These are phyloP conservation scores for Caenorhabditis remanei DNA, from an alignment of 1,140 invertebrate genomes.

Conservation along the genomic window DNA sequence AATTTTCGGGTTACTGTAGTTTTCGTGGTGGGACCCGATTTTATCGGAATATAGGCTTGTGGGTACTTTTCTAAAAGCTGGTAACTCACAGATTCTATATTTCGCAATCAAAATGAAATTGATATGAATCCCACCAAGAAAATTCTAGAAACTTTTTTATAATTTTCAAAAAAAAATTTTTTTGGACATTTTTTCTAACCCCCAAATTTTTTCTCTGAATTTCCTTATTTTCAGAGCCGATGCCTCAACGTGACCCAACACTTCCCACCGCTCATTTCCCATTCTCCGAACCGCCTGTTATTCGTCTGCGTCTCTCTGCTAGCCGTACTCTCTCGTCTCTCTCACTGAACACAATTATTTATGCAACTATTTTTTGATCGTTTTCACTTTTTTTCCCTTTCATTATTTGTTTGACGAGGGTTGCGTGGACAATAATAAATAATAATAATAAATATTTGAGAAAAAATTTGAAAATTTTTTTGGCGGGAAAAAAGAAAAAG, in stretches of 20 bases:
- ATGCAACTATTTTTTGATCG: constrained; percentile 37
- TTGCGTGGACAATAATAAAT: background rate
- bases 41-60: too few species aligned
- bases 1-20: too few species aligned
- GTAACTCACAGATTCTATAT: too few species aligned
- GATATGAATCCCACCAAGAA: too few species aligned
- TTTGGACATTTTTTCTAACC: background rate
- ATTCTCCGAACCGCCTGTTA: background rate
- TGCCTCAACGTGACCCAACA: constrained; percentile 57
- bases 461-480: background rate
- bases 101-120: too few species aligned
- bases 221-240: constrained; percentile 17
- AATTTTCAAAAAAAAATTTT: too few species aligned
- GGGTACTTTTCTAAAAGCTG: too few species aligned
- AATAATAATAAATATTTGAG: constrained; percentile 21
- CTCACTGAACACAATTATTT: background rate
- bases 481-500: background rate
- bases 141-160: background rate
- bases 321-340: background rate
- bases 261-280: constrained; percentile 10
- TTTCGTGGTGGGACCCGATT: too few species aligned
- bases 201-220: background rate
- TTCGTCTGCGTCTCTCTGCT: constrained; percentile 36
- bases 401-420: background rate
- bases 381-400: background rate